Evolutionary conservation across 2,888 invertebrate genomes (phyloP).

Genomic region (Coronaproctus castanopsis): DNA sequence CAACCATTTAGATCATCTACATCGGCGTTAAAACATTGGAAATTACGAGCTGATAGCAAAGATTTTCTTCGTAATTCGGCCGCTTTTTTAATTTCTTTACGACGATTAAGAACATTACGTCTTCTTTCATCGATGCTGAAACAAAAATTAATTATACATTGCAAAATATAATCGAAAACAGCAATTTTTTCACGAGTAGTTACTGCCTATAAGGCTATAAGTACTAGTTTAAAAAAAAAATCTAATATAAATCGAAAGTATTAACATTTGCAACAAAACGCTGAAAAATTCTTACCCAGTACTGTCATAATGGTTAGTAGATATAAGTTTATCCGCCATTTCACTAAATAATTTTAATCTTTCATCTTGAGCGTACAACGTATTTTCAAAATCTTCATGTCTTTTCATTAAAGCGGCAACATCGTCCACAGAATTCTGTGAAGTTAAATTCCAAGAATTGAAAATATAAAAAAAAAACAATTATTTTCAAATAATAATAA

Average conservation of each 20-base stretch:
- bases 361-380: conserved; percentile 81
- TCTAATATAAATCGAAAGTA: background rate
- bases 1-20: conserved; percentile 75
- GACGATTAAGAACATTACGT: conserved; percentile 49
- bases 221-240: background rate
- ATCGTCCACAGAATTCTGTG: conserved; percentile 64
- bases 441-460: conserved; percentile 6
- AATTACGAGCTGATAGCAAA: conserved; percentile 64
- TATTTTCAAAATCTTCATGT: conserved; percentile 83
- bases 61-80: conserved; percentile 52
- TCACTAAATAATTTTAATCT: conserved; percentile 61
- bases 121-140: conserved; percentile 46
- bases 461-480: conserved; percentile 1
- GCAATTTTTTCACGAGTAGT: background rate
- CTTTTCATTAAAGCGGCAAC: conserved; percentile 81
- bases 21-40: conserved; percentile 81
- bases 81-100: conserved; percentile 52
- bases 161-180: no score
- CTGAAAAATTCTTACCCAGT: conserved; percentile 52
- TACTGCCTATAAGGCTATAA: no score
- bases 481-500: background rate
- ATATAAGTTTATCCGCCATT: conserved; percentile 59
- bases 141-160: conserved; percentile 10
- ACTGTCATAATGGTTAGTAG: conserved; percentile 56
- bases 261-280: no score